Conservation (phyloP, 2,113 vertebrate species). For the Porphyrio hochstetteri region DNA sequence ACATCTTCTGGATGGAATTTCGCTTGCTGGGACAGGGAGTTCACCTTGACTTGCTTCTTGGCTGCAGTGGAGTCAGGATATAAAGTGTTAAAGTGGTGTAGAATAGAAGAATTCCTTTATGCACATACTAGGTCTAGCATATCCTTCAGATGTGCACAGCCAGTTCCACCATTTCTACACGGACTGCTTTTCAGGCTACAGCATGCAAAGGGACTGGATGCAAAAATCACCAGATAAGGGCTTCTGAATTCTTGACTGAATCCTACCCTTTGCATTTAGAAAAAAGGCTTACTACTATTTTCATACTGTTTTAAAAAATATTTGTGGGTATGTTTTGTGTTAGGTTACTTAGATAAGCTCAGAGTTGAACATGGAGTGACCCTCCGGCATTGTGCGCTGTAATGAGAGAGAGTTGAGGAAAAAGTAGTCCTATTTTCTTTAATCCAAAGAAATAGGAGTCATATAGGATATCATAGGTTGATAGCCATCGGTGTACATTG, state of each 20-base stretch:
- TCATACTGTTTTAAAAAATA: not conserved
- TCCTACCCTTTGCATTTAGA: not conserved
- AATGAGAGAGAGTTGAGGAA: not conserved
- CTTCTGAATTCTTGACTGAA: not conserved
- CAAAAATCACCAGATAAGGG: not conserved
- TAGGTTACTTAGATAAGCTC: not conserved
- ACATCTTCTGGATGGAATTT: slow-evolving; percentile 33
- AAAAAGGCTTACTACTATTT: not conserved
- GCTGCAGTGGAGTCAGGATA: not conserved
- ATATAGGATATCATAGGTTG: not conserved
- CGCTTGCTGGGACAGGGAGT: not conserved
- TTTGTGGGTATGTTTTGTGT: not conserved
- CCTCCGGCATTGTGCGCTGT: not conserved
- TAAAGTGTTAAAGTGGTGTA: not conserved
- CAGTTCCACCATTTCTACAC: not conserved
- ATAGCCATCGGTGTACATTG: not conserved
- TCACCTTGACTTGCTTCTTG: slow-evolving; percentile 7
- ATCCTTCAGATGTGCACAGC: not conserved
- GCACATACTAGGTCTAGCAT: not conserved
- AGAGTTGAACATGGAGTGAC: not conserved
- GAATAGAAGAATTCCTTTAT: slow-evolving; percentile 16
- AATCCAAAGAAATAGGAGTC: not conserved
- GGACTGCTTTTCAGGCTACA: not conserved
- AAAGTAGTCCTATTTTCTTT: not conserved
- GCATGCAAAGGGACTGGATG: not conserved